Conservation (phyloP, 2,888 invertebrate species). For the Scaptomyza tumidula region DNA sequence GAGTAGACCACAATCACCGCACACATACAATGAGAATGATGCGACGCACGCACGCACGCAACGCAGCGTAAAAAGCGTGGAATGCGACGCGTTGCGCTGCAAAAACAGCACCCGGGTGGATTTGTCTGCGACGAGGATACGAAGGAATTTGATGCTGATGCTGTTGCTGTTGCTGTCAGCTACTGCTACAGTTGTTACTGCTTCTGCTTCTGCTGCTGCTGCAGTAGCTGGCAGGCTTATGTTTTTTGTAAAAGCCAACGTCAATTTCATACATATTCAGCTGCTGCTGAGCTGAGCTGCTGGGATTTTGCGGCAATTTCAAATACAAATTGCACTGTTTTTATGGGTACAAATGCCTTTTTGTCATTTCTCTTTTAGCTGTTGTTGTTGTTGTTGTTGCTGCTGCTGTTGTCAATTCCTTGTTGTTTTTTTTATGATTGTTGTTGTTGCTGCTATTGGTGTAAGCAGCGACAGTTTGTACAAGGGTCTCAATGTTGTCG, state of each 20-base stretch:
- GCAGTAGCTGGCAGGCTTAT: conserved; percentile 54
- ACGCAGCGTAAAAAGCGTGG: conserved; percentile 50
- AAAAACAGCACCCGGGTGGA: conserved; percentile 66
- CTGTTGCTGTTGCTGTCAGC: conserved; percentile 26
- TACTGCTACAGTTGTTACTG: conserved; percentile 20
- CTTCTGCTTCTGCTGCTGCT: conserved; percentile 34
- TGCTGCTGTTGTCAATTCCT: background rate
- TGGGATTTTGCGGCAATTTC: conserved; percentile 81
- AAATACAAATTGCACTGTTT: conserved; percentile 80
- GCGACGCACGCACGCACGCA: conserved; percentile 53
- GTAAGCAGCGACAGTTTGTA: conserved; percentile 73
- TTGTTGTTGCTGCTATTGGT: conserved; percentile 47
- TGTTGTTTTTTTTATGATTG: conserved; percentile 20
- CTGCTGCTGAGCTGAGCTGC: conserved; percentile 38
- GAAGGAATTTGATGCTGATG: conserved; percentile 19
- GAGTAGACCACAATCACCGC: conserved; percentile 38
- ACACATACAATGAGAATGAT: conserved; percentile 41
- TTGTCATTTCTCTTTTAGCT: conserved; percentile 49
- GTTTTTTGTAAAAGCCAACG: conserved; percentile 59
- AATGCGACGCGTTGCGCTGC: conserved; percentile 30
- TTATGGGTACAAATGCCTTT: conserved; percentile 75
- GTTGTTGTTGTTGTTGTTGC: conserved; percentile 6
- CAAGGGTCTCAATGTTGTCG: conserved; percentile 69
- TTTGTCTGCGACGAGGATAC: conserved; percentile 39
- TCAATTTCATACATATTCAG: conserved; percentile 76